phyloP scores from a whole-genome alignment of 2,888 invertebrate species.

The Octodonta nipae region DNA sequence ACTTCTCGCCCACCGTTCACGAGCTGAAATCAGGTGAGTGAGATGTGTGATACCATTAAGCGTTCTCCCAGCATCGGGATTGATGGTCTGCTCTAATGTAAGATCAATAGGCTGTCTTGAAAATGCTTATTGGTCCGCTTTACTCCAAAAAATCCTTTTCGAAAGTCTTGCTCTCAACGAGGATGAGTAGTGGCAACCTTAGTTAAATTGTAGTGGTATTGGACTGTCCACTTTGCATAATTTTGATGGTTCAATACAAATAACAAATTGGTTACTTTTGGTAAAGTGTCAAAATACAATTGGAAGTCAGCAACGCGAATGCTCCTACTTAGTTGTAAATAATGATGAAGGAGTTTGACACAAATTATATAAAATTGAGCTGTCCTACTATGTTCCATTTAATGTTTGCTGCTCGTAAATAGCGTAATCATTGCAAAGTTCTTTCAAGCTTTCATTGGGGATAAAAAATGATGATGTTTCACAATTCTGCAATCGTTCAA shows the following conservation, averaged over 20 bases:
- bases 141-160: slow-evolving; percentile 22
- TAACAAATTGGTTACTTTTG: slow-evolving; percentile 24
- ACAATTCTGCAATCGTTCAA: background rate
- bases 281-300: slow-evolving; percentile 16
- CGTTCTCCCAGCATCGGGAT: slow-evolving; percentile 20
- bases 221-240: slow-evolving; percentile 24
- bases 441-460: background rate
- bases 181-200: slow-evolving; percentile 24
- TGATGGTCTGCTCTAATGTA: slow-evolving; percentile 26
- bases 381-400: slow-evolving; percentile 3
- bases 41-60: slow-evolving; percentile 8
- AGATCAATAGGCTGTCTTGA: slow-evolving; percentile 25
- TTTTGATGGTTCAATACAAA: slow-evolving; percentile 26
- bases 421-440: background rate
- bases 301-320: slow-evolving; percentile 15
- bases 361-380: slow-evolving; percentile 9
- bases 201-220: slow-evolving; percentile 23
- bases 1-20: slow-evolving; percentile 6
- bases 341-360: slow-evolving; percentile 6
- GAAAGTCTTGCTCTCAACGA: slow-evolving; percentile 17
- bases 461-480: slow-evolving; percentile 2
- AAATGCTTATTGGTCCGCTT: slow-evolving; percentile 23
- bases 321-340: slow-evolving; percentile 4
- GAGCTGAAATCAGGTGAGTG: background rate
- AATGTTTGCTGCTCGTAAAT: slow-evolving; percentile 2